These are phyloP conservation scores for Drosophila barbarae DNA, from an alignment of 2,888 invertebrate species.

Conservation along the genomic window DNA sequence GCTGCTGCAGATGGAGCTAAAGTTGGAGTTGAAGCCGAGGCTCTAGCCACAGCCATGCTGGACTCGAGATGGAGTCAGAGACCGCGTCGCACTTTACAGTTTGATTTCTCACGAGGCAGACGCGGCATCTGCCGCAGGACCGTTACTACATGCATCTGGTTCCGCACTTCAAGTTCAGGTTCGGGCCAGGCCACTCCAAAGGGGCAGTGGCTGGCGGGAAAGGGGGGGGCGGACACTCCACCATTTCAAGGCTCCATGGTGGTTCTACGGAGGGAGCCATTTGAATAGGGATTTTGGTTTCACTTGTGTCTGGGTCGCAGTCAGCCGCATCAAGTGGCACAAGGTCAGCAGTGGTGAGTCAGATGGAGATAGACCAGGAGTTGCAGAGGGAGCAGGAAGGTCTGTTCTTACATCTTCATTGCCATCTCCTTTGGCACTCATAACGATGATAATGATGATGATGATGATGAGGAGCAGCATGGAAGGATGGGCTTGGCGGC, in stretches of 20 bases:
- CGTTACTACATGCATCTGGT: conserved; percentile 72
- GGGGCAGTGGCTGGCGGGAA: conserved; percentile 6
- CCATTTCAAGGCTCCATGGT: not conserved
- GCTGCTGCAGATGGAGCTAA: conserved; percentile 30
- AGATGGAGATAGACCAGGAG: conserved; percentile 47
- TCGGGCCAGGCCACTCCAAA: conserved; percentile 45
- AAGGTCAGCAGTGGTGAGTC: conserved; percentile 58
- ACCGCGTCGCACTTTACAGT: conserved; percentile 68
- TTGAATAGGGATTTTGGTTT: conserved; percentile 73
- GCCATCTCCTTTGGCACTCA: conserved; percentile 16
- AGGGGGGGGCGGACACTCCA: not conserved
- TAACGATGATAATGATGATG: conserved; percentile 12
- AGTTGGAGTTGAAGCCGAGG: conserved; percentile 18
- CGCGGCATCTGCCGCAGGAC: conserved; percentile 61
- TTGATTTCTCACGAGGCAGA: conserved; percentile 71
- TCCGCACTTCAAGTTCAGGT: conserved; percentile 71
- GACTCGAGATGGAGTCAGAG: conserved; percentile 26
- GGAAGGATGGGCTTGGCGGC: conserved; percentile 4
- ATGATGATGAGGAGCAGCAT: conserved; percentile 3
- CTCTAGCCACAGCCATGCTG: conserved; percentile 8
- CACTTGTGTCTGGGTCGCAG: conserved; percentile 62
- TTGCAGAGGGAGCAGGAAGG: not conserved
- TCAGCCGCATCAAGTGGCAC: conserved; percentile 62
- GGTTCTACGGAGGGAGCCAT: conserved; percentile 49
- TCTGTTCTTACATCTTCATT: conserved; percentile 20